Conservation (phyloP, 2,113 vertebrate species). For the Origma solitaria region DNA sequence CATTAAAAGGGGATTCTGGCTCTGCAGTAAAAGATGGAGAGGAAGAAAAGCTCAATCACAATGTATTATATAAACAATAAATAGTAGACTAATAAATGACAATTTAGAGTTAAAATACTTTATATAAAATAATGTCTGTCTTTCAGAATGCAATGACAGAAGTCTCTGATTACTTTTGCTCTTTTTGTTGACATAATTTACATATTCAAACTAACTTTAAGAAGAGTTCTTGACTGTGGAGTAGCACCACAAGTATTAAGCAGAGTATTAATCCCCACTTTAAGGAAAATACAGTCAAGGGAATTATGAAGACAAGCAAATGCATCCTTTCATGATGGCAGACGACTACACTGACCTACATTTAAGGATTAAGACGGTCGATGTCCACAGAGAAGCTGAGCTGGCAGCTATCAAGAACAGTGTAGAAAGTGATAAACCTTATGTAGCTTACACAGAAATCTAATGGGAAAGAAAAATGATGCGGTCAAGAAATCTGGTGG, state of each 20-base stretch:
- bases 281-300: background rate
- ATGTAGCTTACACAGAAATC: background rate
- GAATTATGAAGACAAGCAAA: background rate
- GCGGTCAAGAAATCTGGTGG: rapidly evolving
- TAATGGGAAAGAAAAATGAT: background rate
- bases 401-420: background rate
- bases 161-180: background rate
- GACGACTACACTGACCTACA: background rate
- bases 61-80: background rate
- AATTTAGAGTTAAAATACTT: background rate
- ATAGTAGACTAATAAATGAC: background rate
- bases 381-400: background rate
- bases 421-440: background rate
- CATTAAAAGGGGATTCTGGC: background rate
- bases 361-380: background rate
- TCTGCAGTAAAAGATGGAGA: background rate
- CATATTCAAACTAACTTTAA: background rate
- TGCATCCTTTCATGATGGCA: background rate
- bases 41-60: background rate
- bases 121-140: background rate
- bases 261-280: background rate
- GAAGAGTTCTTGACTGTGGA: background rate
- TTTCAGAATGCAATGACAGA: background rate
- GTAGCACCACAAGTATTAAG: background rate
- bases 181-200: background rate